These are phyloP conservation scores for Hydrophis major DNA, from an alignment of 2,797 vertebrate genomes.

Conservation along the genomic window DNA sequence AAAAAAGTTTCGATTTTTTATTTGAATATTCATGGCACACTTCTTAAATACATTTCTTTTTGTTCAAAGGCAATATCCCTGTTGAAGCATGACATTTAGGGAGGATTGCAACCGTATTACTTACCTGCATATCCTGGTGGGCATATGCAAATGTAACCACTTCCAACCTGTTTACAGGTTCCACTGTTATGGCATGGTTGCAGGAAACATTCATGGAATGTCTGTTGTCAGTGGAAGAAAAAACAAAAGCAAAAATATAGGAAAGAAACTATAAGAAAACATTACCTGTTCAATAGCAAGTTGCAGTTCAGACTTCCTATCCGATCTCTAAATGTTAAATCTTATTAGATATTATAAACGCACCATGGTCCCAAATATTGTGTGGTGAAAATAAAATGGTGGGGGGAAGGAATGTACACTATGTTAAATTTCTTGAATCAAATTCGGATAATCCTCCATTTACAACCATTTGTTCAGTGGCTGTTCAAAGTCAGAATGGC, in stretches of 20 bases:
- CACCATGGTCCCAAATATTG: neutral
- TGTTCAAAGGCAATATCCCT: neutral
- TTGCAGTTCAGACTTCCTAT: neutral
- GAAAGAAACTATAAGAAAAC: neutral
- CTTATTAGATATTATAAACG: neutral
- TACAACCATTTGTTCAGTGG: neutral
- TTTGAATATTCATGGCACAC: neutral
- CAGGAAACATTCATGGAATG: constrained; percentile 96
- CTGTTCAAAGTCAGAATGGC: neutral
- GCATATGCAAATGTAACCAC: constrained; percentile 90
- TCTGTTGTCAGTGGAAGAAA: constrained; percentile 69
- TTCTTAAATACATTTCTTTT: neutral
- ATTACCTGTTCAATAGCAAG: neutral
- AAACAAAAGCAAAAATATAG: constrained; percentile 2
- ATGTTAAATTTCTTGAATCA: neutral
- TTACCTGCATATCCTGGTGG: constrained; percentile 90
- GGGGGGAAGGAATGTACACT: neutral
- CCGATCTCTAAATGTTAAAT: neutral
- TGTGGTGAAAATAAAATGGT: neutral
- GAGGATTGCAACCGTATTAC: neutral
- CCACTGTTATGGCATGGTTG: constrained; percentile 93
- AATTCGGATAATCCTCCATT: neutral
- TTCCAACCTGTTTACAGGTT: constrained; percentile 91
- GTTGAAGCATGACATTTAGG: neutral
- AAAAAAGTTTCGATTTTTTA: neutral